A percentile compares a stretch with the other conserved stretches of the same genome.
Conservation (phyloP, 2,797 vertebrate species). For the Centroberyx gerrardi region DNA sequence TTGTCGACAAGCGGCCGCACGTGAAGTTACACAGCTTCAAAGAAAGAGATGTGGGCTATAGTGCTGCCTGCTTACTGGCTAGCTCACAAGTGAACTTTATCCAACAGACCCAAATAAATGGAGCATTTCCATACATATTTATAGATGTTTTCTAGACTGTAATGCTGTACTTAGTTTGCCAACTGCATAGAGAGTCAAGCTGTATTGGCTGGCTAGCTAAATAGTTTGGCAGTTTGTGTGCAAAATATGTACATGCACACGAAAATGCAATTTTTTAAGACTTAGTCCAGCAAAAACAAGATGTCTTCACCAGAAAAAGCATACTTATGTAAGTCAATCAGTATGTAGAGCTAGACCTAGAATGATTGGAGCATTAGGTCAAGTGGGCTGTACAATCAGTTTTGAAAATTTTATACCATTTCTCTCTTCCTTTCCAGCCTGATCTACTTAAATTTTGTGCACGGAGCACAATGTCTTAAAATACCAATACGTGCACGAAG, state of each 20-base stretch:
- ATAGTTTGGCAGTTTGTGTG: slow-evolving; percentile 14
- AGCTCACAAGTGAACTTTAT: not conserved
- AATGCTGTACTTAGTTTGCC: not conserved
- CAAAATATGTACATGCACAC: not conserved
- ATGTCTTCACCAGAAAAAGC: too few relatives aligned
- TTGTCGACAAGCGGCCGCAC: not conserved
- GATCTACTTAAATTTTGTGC: too few relatives aligned
- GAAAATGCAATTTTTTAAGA: slow-evolving; percentile 30
- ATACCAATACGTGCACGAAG: too few relatives aligned
- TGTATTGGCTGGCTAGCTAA: not conserved
- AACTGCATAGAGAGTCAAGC: not conserved
- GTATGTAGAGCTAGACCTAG: slow-evolving; percentile 15
- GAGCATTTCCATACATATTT: not conserved
- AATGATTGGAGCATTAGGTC: not conserved
- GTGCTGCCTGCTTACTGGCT: not conserved
- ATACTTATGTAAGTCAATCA: not conserved
- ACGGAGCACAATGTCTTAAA: too few relatives aligned
- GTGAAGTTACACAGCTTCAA: not conserved
- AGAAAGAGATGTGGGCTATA: not conserved
- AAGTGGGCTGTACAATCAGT: slow-evolving; percentile 9
- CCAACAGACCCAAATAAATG: not conserved
- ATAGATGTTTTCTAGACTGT: not conserved
- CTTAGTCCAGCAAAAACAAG: too few relatives aligned
- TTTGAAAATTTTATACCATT: slow-evolving; percentile 24
- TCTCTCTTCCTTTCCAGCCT: slow-evolving; percentile 3